Base-by-base conservation (phyloP, 2,113 vertebrate genomes). In the Meleagris gallopavo region DNA sequence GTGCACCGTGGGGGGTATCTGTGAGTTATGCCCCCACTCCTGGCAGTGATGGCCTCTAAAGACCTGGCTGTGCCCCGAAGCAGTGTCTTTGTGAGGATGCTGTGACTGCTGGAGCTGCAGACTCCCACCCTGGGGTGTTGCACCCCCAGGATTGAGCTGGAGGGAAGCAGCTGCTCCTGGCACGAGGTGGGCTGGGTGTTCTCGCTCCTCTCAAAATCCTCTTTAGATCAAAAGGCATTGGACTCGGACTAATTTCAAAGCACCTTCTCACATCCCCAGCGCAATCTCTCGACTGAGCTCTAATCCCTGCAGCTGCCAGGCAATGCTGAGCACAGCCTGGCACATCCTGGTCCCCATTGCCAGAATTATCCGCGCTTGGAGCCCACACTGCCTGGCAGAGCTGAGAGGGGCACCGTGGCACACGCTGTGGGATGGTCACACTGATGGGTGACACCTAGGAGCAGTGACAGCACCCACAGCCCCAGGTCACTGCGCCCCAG, bases 401-500 rank as follows among this genome's bases (percentile, higher is more conserved):
- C 52, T 30, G 52, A 54, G 52, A 54, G 27, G 27, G 27, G 52
- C 57, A 34, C n/a, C n/a, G 11, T 20, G 30, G 55, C 30, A 16
- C 30, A 32, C 50, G 16, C 27, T 13, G 29, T 20, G n/a, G 32
- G 57, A 22, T n/a, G 7, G 32, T 34, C 57, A 60, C 57, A 34
- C 20, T 6, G 32, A 20, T 2, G 2, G 34, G 75, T 1, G 5
- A 10, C 3, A 14, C 50, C 1, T 12, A 34, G 58, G 24, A 81
- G 46, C 0, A 0, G 29, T 5, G 32, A 29, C 81, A 46, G 61
- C 11, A 43, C 13, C 29, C 40, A 13, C 4, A 41, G 36, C 34
- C 58, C 48, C 45, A 8, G 18, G 50, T 67, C 22, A 45, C 25
- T 1, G 8, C 40, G 75, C 34, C 62, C n/a, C 19, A 29, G 2